Evolutionary conservation across 2,888 invertebrate genomes (phyloP), one percentile per base, ranked within the genome.

Genomic region (Cactoblastis cactorum): DNA sequence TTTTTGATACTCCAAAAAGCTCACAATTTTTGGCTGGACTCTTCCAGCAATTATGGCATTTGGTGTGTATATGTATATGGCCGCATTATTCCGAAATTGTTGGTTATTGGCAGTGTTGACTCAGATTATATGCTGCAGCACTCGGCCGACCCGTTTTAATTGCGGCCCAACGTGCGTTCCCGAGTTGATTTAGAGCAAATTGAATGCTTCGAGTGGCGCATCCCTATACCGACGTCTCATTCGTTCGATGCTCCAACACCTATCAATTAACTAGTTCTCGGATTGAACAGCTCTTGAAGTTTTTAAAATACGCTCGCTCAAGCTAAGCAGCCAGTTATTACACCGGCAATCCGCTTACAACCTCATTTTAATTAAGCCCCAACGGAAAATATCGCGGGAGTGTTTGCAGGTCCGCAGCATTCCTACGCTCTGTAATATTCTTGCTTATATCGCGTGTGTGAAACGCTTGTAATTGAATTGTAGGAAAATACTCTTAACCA

Each of bases 181-280:
- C 63, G 67, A 65, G 69, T 74, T 83, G 80, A 83, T 83, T 82
- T 82, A 77, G 65, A 75, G 79, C 71, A 78, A 80, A 82, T 83
- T 83, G 80, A 82, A 81, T 76, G 75, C 73, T 79, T 66, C 59
- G 67, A 74, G 72, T 71, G 59, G 60, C 59, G 63, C 67, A 67
- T 65, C 67, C 41, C 24, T 15, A 6, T 62, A 68, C 60, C 59
- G 65, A 72, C 74, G 64, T 77, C 76, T 78, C 74, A 75, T 78
- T 80, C 71, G 71, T 75, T 67, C 61, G 55, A 54, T 53, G 57
- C 56, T 55, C 59, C 67, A 63, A 69, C 71, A 76, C 71, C 77
- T 77, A 77, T 77, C 75, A 81, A 80, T 82, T 82, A 79, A 71
- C 69, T 65, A 65, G 67, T 63, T 63, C 61, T 74, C 59, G 56